Base-by-base conservation (phyloP, 1,140 invertebrate species). In the Muscidifurax raptorellus region DNA sequence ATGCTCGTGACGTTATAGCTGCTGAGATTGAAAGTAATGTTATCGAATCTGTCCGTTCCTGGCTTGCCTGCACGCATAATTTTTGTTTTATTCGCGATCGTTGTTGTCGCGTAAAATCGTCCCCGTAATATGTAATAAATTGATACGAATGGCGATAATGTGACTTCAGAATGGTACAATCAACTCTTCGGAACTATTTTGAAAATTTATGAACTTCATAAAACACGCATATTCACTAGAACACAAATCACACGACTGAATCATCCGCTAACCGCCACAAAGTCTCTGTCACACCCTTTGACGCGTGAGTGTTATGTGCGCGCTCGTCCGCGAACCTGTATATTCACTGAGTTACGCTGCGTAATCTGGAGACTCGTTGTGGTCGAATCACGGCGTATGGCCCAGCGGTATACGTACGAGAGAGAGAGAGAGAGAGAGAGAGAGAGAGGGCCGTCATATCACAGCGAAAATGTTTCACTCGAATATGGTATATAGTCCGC, bases 381-480 rank as follows among this genome's bases (percentile, higher is more conserved):
- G 52, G 52, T 18, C 6, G 18, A 59, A 59, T n/a, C 1, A n/a
- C n/a, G n/a, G n/a, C n/a, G n/a, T n/a, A n/a, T 59, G 52, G 52
- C 52, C 18, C 6, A 59, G 18, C 9, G n/a, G 52, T 18, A n/a
- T 18, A 9, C 36, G 52, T n/a, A 59, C 52, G 15, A 47, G 52
- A 22, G 52, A 7, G 18, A 13, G 44, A 47, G 7, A 40, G 44
- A 47, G 44, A 47, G 44, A 47, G 44, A 47, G 7, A 47, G 44
- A 40, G 10, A 4, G 40, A n/a, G 7, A 12, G 36, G 36, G 36
- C 1, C 18, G 18, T n/a, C 52, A n/a, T 59, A 81, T 81, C 72
- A 74, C 25, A 18, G 28, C 15, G 44, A 32, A 80, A 80, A 80
- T 80, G n/a, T 36, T 80, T 47, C 5, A 69, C 18, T 71, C 15